Evolutionary conservation across 23 tunicate species (phyloP), one percentile per base, ranked within the genome.

Genomic region (Oikopleura dioica): DNA sequence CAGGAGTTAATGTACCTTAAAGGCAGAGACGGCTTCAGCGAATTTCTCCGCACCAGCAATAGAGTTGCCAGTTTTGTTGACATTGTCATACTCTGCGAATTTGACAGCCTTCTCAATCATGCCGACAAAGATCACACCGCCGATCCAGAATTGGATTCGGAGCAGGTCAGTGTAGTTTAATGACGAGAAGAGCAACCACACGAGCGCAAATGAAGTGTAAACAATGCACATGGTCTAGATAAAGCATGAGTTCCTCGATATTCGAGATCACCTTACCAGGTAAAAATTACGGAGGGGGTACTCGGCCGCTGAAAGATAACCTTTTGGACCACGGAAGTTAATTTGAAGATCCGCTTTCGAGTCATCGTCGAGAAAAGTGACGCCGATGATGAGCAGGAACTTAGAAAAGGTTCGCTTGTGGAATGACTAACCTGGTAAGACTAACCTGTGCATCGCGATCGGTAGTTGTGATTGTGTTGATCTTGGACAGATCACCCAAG

Each of bases 91-190:
- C 37, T 91, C 97, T 1, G 97, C 77, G 68, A 85, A 91, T 50
- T 81, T 83, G 21, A 82, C 97, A 26, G 97, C 97, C 34, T 91
- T 91, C 81, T 91, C 97, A 12, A 91, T 82, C 86, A 91, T 84
- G 0, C 94, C 97, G 23, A 91, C 84, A 67, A 91, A 59, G 32
- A 91, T 91, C 28, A 91, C 97, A 24, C 97, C 97, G 28, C 97
- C 97, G 68, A 91, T 80, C 97, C 97, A 91, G 50, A 91, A 91
- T 59, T 91, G 97, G 23, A 91, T 89, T 37, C 97, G 59, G 21
- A 91, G 83, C 78, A 91, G 75, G 63, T 91, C 97, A 36, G 86
- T 77, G 63, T 87, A 91, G 77, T 91, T 83, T 37, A 86, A 82
- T 5, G 92, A 92, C 24, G 94, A 85, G 77, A 91, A 68, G 0